Evolutionary conservation across 1,140 invertebrate genomes (phyloP).

Genomic region (Ceratitis capitata): DNA sequence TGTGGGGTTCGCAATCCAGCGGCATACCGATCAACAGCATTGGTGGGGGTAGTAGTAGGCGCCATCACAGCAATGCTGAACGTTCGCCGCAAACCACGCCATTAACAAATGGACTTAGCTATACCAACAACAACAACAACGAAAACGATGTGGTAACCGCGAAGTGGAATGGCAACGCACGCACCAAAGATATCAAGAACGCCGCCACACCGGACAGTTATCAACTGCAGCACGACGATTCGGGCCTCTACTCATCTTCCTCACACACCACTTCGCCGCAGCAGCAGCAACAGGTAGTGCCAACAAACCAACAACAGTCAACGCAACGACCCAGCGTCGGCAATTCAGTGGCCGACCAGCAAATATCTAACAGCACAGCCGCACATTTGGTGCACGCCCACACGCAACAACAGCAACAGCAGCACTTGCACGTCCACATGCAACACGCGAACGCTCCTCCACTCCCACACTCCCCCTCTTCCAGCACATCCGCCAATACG

Average conservation of each 20-base stretch:
- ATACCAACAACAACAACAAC: constrained; percentile 55
- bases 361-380: constrained; percentile 12
- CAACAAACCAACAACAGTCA: not conserved
- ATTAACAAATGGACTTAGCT: constrained; percentile 55
- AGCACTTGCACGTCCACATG: not conserved
- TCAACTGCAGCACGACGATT: constrained; percentile 59
- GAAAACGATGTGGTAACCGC: constrained; percentile 47
- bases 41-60: not conserved
- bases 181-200: constrained; percentile 49
- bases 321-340: not conserved
- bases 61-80: constrained; percentile 47
- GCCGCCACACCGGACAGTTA: constrained; percentile 58
- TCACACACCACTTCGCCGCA: constrained; percentile 62
- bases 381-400: not conserved
- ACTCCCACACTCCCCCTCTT: no score
- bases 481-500: not conserved
- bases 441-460: not conserved
- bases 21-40: constrained; percentile 53
- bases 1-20: constrained; percentile 77
- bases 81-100: constrained; percentile 59
- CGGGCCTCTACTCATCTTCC: constrained; percentile 60
- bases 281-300: constrained; percentile 48
- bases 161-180: constrained; percentile 59
- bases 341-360: constrained; percentile 48
- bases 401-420: constrained; percentile 17